These are phyloP conservation scores for Ridgeia piscesae DNA, from an alignment of 1,140 invertebrate genomes.

Conservation along the genomic window DNA sequence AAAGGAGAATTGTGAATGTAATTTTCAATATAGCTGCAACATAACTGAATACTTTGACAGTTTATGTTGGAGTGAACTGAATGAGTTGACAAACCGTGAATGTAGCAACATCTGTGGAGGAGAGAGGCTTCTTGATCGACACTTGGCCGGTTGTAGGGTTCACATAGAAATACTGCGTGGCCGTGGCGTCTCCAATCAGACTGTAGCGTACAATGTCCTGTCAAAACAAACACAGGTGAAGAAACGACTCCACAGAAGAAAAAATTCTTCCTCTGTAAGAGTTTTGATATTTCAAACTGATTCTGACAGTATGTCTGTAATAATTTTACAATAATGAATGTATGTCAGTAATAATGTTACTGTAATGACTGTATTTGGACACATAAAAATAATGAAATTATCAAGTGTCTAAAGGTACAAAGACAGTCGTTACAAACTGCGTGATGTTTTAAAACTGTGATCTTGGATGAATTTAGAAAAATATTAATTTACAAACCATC, in stretches of 20 bases:
- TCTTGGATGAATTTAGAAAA: too few relatives aligned
- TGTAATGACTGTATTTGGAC: too few relatives aligned
- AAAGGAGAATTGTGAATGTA: not conserved
- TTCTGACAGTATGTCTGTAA: too few relatives aligned
- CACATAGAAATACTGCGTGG: constrained; percentile 40
- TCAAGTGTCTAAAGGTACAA: too few relatives aligned
- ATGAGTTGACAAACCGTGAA: constrained; percentile 22
- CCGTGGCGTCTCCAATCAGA: constrained; percentile 33
- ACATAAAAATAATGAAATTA: too few relatives aligned
- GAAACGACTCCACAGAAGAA: not conserved
- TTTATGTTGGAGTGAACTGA: not conserved
- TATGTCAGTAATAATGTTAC: too few relatives aligned
- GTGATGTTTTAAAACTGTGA: too few relatives aligned
- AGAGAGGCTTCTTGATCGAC: constrained; percentile 38
- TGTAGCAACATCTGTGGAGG: not conserved
- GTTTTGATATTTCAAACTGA: too few relatives aligned
- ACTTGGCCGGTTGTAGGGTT: constrained; percentile 38
- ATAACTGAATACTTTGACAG: not conserved
- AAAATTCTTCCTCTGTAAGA: not conserved
- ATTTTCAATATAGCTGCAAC: not conserved
- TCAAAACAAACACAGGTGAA: constrained; percentile 11
- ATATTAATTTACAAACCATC: too few relatives aligned
- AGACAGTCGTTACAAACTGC: too few relatives aligned
- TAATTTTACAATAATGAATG: too few relatives aligned
- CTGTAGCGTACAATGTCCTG: constrained; percentile 38